Evolutionary conservation across 2,888 invertebrate genomes (phyloP), one percentile per base, ranked within the genome.

Genomic region (Peribatodes rhomboidaria): DNA sequence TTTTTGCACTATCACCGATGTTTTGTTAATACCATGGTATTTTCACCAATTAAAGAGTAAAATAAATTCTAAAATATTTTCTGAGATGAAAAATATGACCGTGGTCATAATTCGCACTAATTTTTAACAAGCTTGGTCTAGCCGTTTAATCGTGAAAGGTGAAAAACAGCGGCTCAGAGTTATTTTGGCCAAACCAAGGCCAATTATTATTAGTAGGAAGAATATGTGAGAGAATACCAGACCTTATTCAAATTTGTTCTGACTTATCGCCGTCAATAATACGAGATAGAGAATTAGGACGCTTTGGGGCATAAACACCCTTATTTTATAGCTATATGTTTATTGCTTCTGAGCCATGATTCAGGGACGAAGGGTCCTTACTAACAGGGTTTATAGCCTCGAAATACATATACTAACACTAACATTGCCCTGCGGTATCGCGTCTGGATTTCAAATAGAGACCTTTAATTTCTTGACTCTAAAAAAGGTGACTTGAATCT

Each of bases 261-360:
- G 56, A 46, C 35, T 44, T 44, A 20, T 35, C 20, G 44, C 46
- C 22, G 35, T 56, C 56, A 54, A 54, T 54, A 47, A 39, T 46
- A 39, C 31, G 20, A 49, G 39, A 55, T 61, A 47, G 22, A 33
- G 49, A 56, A 57, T 57, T 52, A 62, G 44, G 44, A 18, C 61
- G 50, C 44, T 57, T 57, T 14, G 44, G 44, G 27, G 56, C 39
- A 57, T 57, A 62, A 49, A 52, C 39, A 22, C 39, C 57, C 56
- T 57, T 44, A 50, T 57, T 56, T 57, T 44, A 57, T 42, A 27
- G 56, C 50, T 37, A 52, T 62, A 62, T 62, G 52, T 57, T 62
- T 62, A 62, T 57, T 62, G 62, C 62, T 39, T 35, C 35, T 35
- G 37, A 55, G 55, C 33, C 47, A 62, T 54, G 54, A 61, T 54